A percentile compares a stretch with the other conserved stretches of the same genome.
Conservation (phyloP, 2,797 vertebrate species). For the Pogoniulus pusillus region DNA sequence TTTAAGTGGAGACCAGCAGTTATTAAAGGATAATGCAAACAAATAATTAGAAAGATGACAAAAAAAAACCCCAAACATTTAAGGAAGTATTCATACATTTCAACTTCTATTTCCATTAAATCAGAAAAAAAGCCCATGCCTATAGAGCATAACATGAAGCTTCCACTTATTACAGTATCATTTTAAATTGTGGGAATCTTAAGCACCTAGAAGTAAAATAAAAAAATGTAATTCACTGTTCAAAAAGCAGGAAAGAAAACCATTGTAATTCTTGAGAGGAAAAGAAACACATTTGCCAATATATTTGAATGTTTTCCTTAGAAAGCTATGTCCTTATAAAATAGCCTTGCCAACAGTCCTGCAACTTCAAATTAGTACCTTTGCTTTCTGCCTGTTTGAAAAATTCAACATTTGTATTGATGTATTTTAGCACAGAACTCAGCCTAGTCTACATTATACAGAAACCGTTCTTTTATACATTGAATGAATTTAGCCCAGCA, state of each 20-base stretch:
- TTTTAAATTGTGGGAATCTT: not conserved
- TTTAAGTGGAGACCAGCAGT: not conserved
- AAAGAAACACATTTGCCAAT: not conserved
- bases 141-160: not conserved
- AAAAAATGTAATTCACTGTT: not conserved
- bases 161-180: not conserved
- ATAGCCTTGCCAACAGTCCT: not conserved
- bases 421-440: slow-evolving; percentile 21
- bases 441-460: not conserved
- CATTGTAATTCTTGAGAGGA: not conserved
- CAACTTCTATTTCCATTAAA: not conserved
- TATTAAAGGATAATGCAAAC: not conserved
- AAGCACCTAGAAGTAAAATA: not conserved
- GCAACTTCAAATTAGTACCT: not conserved
- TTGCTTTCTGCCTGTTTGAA: slow-evolving; percentile 34
- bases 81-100: not conserved
- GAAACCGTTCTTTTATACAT: slow-evolving; percentile 19
- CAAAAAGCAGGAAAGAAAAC: slow-evolving; percentile 14
- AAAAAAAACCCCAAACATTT: not conserved
- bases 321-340: not conserved
- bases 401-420: slow-evolving; percentile 8
- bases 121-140: not conserved
- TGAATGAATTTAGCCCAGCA: slow-evolving; percentile 1
- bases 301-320: slow-evolving; percentile 5
- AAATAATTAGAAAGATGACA: not conserved